Evolutionary conservation across 1,140 invertebrate species (phyloP).

Genomic region (Drosophila kepulauana): DNA sequence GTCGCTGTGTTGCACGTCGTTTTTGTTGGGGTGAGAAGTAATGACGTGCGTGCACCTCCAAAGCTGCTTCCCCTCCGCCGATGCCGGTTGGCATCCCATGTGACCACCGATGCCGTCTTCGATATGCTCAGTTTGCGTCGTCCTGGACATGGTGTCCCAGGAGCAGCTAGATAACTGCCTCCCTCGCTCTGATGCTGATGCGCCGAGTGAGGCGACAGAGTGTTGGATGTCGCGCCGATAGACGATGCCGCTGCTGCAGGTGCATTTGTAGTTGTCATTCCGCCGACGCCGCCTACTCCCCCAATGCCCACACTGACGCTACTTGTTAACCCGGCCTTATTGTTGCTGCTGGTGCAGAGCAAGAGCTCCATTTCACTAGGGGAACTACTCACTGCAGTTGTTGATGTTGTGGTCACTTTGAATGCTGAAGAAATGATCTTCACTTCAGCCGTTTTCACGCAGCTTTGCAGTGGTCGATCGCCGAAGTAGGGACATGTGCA

Average conservation of each 20-base stretch:
- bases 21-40: conserved; percentile 84
- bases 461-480: conserved; percentile 85
- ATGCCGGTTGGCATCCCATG: conserved; percentile 87
- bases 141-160: conserved; percentile 66
- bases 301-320: conserved; percentile 56
- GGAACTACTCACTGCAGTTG: conserved; percentile 67
- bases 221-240: conserved; percentile 35
- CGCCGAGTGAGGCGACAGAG: conserved; percentile 48
- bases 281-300: not conserved
- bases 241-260: conserved; percentile 6
- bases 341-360: conserved; percentile 50
- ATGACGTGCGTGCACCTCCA: conserved; percentile 86
- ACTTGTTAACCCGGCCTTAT: conserved; percentile 44
- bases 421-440: conserved; percentile 86
- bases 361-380: conserved; percentile 78
- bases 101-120: conserved; percentile 86
- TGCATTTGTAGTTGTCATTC: not conserved
- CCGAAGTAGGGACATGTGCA: conserved; percentile 93
- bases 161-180: conserved; percentile 55
- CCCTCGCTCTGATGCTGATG: conserved; percentile 61
- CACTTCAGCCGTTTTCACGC: conserved; percentile 85
- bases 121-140: conserved; percentile 78
- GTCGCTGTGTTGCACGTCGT: conserved; percentile 68
- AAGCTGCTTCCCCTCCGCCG: conserved; percentile 87
- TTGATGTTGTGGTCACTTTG: conserved; percentile 66